Conservation (phyloP, 2,888 invertebrate species). For the Noctuana brunneofusca region DNA sequence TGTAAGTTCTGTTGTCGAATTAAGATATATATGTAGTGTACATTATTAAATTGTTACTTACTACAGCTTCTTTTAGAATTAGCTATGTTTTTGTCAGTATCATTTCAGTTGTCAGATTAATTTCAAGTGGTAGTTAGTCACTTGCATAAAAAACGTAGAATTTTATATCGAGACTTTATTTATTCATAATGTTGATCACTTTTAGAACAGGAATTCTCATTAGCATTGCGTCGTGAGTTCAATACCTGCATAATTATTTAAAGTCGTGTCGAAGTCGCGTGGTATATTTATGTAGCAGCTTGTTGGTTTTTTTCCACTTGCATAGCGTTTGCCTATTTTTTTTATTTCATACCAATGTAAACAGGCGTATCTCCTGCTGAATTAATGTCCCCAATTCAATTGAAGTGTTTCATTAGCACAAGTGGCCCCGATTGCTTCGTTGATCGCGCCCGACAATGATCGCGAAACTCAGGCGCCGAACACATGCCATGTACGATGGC, state of each 20-base stretch:
- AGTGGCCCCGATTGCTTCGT: constrained; percentile 82
- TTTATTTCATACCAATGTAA: constrained; percentile 61
- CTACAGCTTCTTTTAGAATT: background rate
- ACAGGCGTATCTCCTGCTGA: constrained; percentile 66
- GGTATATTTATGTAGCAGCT: background rate
- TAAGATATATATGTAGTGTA: no score
- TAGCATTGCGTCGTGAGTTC: constrained; percentile 21
- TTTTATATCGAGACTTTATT: constrained; percentile 9
- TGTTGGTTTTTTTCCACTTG: constrained; percentile 39
- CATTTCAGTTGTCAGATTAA: constrained; percentile 2
- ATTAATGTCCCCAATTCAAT: constrained; percentile 82
- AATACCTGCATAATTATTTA: constrained; percentile 22
- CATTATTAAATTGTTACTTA: background rate
- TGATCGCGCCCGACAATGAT: constrained; percentile 63
- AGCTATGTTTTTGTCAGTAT: background rate
- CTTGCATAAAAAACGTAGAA: constrained; percentile 7
- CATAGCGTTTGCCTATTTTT: constrained; percentile 46
- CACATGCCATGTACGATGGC: background rate
- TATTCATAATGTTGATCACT: constrained; percentile 17
- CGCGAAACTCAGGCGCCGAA: constrained; percentile 60
- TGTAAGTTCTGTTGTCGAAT: no score
- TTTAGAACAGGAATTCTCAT: constrained; percentile 27
- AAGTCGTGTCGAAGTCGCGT: constrained; percentile 3
- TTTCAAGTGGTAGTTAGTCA: background rate
- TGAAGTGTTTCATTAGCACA: constrained; percentile 82